Base-by-base conservation (phyloP, 23 tunicate genomes). In the Clavelina lepadiformis region DNA sequence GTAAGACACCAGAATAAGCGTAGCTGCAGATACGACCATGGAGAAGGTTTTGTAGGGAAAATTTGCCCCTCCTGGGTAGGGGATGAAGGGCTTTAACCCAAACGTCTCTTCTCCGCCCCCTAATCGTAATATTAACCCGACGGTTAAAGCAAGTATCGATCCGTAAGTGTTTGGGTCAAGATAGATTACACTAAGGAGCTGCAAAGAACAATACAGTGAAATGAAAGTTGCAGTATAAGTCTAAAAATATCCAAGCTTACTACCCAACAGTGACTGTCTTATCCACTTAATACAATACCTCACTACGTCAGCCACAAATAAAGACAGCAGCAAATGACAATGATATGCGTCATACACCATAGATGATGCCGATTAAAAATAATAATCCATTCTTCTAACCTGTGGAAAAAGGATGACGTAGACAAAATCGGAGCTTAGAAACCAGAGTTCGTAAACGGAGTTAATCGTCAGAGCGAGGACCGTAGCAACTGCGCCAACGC, bases 321-420 rank as follows among this genome's bases (percentile, higher is more conserved):
- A 15, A 18, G 61, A 28, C 22, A 55, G 24, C n/a, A n/a, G n/a
- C n/a, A n/a, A n/a, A n/a, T n/a, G n/a, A n/a, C 72, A n/a, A n/a
- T n/a, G n/a, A n/a, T n/a, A n/a, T n/a, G n/a, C n/a, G n/a, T n/a
- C n/a, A n/a, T n/a, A n/a, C n/a, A n/a, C n/a, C n/a, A n/a, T n/a
- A n/a, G n/a, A n/a, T n/a, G n/a, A n/a, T n/a, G n/a, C n/a, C n/a
- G n/a, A n/a, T n/a, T n/a, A n/a, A n/a, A n/a, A n/a, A n/a, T n/a
- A n/a, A n/a, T n/a, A n/a, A n/a, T n/a, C n/a, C n/a, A n/a, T n/a
- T n/a, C n/a, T n/a, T n/a, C n/a, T n/a, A n/a, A 91, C 85, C 58
- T 91, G 98, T 0, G 98, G 98, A 51, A 91, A 91, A 7, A 91
- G 82, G 2, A 91, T 44, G 18, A 91, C 98, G 58, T 56, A 91